Evolutionary conservation across 2,888 invertebrate genomes (phyloP).

Genomic region (Yponomeuta sedellus): DNA sequence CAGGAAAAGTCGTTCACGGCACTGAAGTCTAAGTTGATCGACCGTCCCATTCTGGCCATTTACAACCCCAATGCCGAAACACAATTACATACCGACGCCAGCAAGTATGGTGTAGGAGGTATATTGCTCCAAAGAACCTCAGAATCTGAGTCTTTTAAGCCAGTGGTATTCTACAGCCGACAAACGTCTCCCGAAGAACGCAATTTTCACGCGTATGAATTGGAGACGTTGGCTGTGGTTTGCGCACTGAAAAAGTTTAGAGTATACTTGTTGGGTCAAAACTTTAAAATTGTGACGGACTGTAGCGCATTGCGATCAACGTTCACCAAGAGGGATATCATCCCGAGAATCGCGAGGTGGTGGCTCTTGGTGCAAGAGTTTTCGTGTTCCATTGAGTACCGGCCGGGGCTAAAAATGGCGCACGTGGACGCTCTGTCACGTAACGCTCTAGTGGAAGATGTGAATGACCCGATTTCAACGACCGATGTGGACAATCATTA

Average conservation of each 20-base stretch:
- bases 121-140: no score
- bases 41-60: no score
- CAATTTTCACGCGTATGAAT: slow-evolving; percentile 5
- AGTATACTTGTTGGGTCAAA: slow-evolving; percentile 23
- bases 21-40: not conserved
- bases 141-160: not conserved
- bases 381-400: slow-evolving; percentile 12
- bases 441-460: slow-evolving; percentile 7
- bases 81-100: no score
- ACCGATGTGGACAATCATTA: not conserved
- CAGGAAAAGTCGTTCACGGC: slow-evolving; percentile 17
- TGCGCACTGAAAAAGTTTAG: slow-evolving; percentile 23
- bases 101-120: no score
- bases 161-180: slow-evolving; percentile 2
- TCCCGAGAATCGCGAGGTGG: slow-evolving; percentile 21
- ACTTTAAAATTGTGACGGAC: slow-evolving; percentile 24
- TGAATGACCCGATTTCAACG: no score
- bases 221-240: slow-evolving; percentile 16
- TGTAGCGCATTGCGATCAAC: slow-evolving; percentile 25
- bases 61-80: no score
- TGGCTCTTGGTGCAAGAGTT: slow-evolving; percentile 17
- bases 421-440: slow-evolving; percentile 20
- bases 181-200: slow-evolving; percentile 9
- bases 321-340: slow-evolving; percentile 23
- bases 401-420: slow-evolving; percentile 17